Conservation (phyloP, 2,113 vertebrate genomes). For the Gymnobelideus leadbeateri region DNA sequence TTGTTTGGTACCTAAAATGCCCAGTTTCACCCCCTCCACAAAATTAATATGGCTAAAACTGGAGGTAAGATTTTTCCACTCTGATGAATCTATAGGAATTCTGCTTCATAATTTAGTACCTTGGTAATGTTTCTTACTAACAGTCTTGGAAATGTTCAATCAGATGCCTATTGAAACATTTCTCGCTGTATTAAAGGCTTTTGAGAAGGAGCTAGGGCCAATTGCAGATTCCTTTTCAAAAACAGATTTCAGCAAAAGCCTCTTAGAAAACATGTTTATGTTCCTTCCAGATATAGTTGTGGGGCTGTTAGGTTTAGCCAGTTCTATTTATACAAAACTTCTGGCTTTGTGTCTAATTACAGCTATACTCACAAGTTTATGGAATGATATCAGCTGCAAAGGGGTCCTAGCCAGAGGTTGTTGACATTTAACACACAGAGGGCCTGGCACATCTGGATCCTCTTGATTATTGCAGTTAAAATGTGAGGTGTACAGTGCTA, state of each 20-base stretch:
- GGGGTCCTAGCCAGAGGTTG: neutral
- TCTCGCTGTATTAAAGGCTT: constrained; percentile 60
- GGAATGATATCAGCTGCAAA: neutral
- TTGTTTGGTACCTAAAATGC: neutral
- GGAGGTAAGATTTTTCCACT: neutral
- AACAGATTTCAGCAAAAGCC: constrained; percentile 67
- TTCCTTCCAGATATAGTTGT: constrained; percentile 36
- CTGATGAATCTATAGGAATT: constrained; percentile 33
- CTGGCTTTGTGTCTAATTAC: neutral
- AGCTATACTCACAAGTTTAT: neutral
- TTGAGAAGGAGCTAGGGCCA: constrained; percentile 62
- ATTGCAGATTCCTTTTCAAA: constrained; percentile 74
- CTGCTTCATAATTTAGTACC: constrained; percentile 50
- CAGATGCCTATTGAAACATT: constrained; percentile 55
- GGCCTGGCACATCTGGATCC: neutral
- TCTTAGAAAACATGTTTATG: constrained; percentile 50
- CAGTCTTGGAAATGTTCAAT: constrained; percentile 49
- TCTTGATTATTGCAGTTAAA: neutral
- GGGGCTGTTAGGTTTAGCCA: constrained; percentile 23
- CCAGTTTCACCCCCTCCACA: constrained; percentile 12
- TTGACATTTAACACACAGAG: neutral
- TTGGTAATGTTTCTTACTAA: constrained; percentile 45
- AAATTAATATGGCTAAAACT: neutral
- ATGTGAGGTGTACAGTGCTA: neutral
- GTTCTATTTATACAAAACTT: neutral